These are phyloP conservation scores for Drosophila aldrichi DNA, from an alignment of 2,888 invertebrate species.

Conservation along the genomic window DNA sequence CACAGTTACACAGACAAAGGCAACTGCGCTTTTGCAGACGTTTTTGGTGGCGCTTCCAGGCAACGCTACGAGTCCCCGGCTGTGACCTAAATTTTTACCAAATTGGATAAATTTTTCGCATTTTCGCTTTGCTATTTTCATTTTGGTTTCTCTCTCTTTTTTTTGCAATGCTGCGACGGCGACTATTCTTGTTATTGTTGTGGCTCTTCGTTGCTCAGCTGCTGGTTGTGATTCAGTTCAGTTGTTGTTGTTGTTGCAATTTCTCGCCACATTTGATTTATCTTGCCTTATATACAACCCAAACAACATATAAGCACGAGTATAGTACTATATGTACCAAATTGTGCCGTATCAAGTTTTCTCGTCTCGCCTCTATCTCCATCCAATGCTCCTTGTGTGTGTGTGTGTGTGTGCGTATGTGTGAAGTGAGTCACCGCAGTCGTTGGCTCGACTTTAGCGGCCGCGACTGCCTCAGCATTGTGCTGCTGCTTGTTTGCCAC, in stretches of 20 bases:
- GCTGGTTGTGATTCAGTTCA: slow-evolving; percentile 30
- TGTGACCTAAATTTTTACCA: slow-evolving; percentile 83
- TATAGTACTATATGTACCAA: slow-evolving; percentile 36
- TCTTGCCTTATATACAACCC: slow-evolving; percentile 75
- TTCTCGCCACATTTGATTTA: slow-evolving; percentile 83
- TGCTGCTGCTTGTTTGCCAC: slow-evolving; percentile 62
- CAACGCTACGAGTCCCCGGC: slow-evolving; percentile 54
- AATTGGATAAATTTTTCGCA: slow-evolving; percentile 84
- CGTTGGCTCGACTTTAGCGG: slow-evolving; percentile 56
- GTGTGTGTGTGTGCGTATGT: slow-evolving; percentile 26
- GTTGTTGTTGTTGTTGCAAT: slow-evolving; percentile 79
- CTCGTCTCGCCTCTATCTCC: slow-evolving; percentile 28
- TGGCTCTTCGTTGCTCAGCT: slow-evolving; percentile 22
- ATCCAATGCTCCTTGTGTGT: slow-evolving; percentile 16
- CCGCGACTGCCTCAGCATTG: slow-evolving; percentile 37
- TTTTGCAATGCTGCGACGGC: slow-evolving; percentile 48
- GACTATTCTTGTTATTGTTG: slow-evolving; percentile 37
- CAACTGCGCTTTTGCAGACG: slow-evolving; percentile 74
- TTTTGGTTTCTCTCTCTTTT: slow-evolving; percentile 25
- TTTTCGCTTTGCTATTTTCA: slow-evolving; percentile 66
- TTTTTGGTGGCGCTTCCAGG: slow-evolving; percentile 63
- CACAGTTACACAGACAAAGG: slow-evolving; percentile 50
- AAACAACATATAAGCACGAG: slow-evolving; percentile 53
- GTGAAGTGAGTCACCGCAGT: slow-evolving; percentile 71
- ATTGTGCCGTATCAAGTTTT: slow-evolving; percentile 53